Evolutionary conservation across 2,113 vertebrate species (phyloP).

Genomic region (Petrocephalus zakoni): DNA sequence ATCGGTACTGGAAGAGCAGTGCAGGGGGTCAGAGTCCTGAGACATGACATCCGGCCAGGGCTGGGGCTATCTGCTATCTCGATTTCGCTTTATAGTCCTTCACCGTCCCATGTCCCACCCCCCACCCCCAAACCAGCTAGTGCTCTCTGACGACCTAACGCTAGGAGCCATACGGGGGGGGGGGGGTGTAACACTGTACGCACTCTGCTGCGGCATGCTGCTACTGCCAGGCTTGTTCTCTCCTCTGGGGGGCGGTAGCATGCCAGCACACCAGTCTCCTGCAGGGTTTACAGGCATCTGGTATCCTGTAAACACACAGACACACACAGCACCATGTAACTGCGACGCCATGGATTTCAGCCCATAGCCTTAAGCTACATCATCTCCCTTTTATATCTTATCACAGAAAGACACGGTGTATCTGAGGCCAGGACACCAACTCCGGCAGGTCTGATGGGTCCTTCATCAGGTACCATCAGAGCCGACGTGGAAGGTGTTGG

Average conservation of each 20-base stretch:
- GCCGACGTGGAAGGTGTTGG: neutral
- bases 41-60: neutral
- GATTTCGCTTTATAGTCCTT: neutral
- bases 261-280: slow-evolving; percentile 52
- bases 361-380: neutral
- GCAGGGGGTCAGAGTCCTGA: neutral
- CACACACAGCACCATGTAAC: neutral
- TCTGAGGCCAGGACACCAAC: neutral
- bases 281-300: slow-evolving; percentile 47
- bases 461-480: neutral
- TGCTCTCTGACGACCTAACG: neutral
- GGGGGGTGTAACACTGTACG: neutral
- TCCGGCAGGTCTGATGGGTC: neutral
- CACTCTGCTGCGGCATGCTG: slow-evolving; percentile 53
- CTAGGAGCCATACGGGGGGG: neutral
- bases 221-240: slow-evolving; percentile 38
- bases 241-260: slow-evolving; percentile 50
- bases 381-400: neutral
- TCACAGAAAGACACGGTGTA: neutral
- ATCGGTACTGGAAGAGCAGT: neutral
- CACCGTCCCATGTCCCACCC: neutral
- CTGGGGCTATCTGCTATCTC: neutral
- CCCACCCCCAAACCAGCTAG: neutral
- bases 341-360: neutral
- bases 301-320: slow-evolving; percentile 42